These are phyloP conservation scores for Zaprionus lachaisei DNA, from an alignment of 1,140 invertebrate genomes.

Conservation along the genomic window DNA sequence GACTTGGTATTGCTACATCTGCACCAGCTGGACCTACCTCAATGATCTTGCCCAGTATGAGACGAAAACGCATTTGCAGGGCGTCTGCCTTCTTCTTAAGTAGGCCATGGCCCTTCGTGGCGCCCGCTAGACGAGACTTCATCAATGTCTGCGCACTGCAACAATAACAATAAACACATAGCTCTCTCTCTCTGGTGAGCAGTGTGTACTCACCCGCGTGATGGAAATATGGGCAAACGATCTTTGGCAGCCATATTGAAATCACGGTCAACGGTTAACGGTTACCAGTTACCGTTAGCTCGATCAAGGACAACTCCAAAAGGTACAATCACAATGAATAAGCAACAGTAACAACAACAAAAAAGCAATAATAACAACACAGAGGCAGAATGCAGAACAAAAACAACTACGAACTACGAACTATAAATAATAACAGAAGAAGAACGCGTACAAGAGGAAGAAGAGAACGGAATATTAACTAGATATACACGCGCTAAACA, in stretches of 20 bases:
- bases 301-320: neutral
- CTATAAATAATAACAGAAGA: constrained; percentile 71
- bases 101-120: constrained; percentile 98
- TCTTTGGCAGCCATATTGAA: constrained; percentile 96
- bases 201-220: constrained; percentile 93
- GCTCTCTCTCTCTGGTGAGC: neutral
- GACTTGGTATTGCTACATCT: neutral
- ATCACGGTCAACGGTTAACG: neutral
- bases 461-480: constrained; percentile 69
- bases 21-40: constrained; percentile 88
- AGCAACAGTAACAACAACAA: constrained; percentile 4
- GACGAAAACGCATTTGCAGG: constrained; percentile 97
- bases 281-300: neutral
- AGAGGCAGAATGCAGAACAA: constrained; percentile 28
- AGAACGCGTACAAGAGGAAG: neutral
- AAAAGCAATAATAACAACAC: constrained; percentile 37
- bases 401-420: constrained; percentile 47
- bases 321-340: neutral
- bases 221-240: constrained; percentile 97
- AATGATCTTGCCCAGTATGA: constrained; percentile 98
- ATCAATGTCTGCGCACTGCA: constrained; percentile 91
- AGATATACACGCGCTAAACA: constrained; percentile 57
- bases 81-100: constrained; percentile 99
- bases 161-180: neutral
- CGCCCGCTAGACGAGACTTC: constrained; percentile 95